These are phyloP conservation scores for Paracentrotus lividus DNA, from an alignment of 53 echinoderm and acorn worm genomes.

Conservation along the genomic window DNA sequence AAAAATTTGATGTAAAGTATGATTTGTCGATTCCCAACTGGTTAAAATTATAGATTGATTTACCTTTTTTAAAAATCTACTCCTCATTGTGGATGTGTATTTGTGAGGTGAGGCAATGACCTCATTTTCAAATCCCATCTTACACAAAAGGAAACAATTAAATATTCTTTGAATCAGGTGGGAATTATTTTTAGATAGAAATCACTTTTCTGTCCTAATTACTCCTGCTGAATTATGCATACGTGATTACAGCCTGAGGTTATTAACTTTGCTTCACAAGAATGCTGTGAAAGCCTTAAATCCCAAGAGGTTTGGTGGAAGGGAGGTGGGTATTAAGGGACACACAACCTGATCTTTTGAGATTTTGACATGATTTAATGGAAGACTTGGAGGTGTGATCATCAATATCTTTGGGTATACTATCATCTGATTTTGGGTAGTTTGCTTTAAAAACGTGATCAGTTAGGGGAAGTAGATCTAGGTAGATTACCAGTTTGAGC, in stretches of 20 bases:
- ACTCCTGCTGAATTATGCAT: conserved; percentile 37
- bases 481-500: not conserved
- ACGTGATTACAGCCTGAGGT: conserved; percentile 14
- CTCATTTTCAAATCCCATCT: not conserved
- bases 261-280: not conserved
- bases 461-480: not conserved
- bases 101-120: too few relatives aligned
- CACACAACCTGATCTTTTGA: not conserved
- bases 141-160: not conserved
- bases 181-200: not conserved
- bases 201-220: conserved; percentile 54
- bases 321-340: not conserved
- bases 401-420: not conserved
- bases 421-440: not conserved
- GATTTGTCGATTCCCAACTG: too few relatives aligned
- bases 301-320: not conserved
- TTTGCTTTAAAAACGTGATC: not conserved
- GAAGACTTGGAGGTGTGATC: not conserved
- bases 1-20: too few relatives aligned
- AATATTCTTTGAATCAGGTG: not conserved
- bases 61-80: too few relatives aligned
- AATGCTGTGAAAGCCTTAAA: not conserved
- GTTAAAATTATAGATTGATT: too few relatives aligned
- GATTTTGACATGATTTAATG: not conserved
- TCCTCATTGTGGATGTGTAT: too few relatives aligned